Evolutionary conservation across 2,797 vertebrate genomes (phyloP).

Genomic region (Salmo trutta): DNA sequence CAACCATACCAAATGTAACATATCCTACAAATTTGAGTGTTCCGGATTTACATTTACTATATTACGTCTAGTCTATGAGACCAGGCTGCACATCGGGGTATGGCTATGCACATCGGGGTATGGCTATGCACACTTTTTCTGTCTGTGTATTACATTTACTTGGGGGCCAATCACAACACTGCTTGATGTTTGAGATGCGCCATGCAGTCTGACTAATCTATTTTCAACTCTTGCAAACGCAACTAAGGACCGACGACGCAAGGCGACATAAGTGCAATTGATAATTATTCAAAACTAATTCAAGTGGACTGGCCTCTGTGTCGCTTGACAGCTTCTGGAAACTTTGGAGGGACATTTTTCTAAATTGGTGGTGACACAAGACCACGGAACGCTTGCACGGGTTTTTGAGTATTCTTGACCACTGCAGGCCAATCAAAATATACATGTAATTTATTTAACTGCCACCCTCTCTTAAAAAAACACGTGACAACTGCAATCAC

Average conservation of each 20-base stretch:
- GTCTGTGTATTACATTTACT: constrained; percentile 2
- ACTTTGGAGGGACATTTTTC: constrained; percentile 6
- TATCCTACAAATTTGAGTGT: too few species aligned
- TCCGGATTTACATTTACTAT: too few species aligned
- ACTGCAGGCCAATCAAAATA: neutral
- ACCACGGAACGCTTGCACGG: neutral
- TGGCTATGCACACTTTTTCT: neutral
- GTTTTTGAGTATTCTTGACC: neutral
- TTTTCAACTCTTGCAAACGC: constrained; percentile 33
- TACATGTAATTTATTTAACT: neutral
- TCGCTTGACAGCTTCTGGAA: neutral
- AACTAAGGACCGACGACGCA: neutral
- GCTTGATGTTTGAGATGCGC: constrained; percentile 47
- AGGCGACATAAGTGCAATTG: neutral
- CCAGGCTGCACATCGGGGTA: neutral
- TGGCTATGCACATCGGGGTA: neutral
- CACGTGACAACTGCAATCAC: neutral
- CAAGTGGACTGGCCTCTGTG: neutral
- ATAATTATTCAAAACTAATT: neutral
- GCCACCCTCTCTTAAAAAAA: neutral
- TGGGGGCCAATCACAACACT: constrained; percentile 60
- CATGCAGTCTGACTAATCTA: constrained; percentile 35
- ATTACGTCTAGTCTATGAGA: too few species aligned
- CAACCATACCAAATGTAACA: too few species aligned
- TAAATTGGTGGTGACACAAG: neutral